Evolutionary conservation across 2,888 invertebrate species (phyloP).

Genomic region (Pristionchus japonicus): DNA sequence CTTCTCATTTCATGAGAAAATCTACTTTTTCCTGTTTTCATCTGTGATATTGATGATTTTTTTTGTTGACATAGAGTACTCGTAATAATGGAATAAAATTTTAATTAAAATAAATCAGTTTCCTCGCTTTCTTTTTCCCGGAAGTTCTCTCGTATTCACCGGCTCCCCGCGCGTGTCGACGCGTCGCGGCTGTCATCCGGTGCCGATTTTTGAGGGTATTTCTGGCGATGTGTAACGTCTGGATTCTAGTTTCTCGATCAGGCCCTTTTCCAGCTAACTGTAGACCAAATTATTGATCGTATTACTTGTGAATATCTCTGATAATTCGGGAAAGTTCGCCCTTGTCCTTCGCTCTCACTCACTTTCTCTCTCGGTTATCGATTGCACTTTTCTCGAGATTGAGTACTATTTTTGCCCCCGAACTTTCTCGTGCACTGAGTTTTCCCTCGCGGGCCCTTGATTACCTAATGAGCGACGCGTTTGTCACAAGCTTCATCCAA

Average conservation of each 20-base stretch:
- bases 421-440: not conserved
- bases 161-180: not conserved
- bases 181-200: conserved; percentile 1
- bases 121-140: not conserved
- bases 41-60: conserved; percentile 11
- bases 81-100: not conserved
- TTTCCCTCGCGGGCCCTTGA: too few relatives aligned
- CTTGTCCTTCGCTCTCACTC: not conserved
- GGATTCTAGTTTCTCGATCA: not conserved
- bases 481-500: not conserved
- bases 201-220: too few relatives aligned
- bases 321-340: not conserved
- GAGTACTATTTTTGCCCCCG: not conserved
- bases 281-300: too few relatives aligned
- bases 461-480: not conserved
- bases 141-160: not conserved
- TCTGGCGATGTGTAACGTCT: not conserved
- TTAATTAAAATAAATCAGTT: not conserved
- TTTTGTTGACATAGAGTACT: not conserved
- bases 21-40: not conserved
- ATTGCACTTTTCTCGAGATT: not conserved
- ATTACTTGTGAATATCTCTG: not conserved
- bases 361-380: not conserved
- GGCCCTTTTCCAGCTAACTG: not conserved
- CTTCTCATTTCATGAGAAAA: conserved; percentile 31